phyloP scores from a whole-genome alignment of 2,888 invertebrate genomes.

The Ennomos fuscantarius region DNA sequence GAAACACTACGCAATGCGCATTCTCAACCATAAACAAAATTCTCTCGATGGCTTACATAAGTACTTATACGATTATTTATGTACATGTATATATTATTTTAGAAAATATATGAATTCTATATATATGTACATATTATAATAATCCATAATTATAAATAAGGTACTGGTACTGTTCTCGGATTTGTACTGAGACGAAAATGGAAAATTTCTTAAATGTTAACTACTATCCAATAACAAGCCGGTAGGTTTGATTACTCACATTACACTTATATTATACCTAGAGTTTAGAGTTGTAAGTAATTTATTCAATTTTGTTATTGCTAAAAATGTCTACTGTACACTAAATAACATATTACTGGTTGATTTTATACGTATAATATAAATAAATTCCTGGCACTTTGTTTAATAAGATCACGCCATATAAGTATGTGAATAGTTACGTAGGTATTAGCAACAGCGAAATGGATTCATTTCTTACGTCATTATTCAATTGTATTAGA shows the following conservation, averaged over 20 bases:
- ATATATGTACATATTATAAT: constrained; percentile 5
- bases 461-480: constrained; percentile 59
- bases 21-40: constrained; percentile 10
- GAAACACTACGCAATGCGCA: constrained; percentile 1
- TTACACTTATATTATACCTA: no score
- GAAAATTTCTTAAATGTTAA: constrained; percentile 17
- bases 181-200: constrained; percentile 11
- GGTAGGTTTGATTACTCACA: constrained; percentile 10
- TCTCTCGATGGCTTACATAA: constrained; percentile 21
- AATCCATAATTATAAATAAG: no score
- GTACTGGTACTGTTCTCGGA: constrained; percentile 7
- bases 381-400: constrained; percentile 14
- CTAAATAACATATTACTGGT: not conserved
- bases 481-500: constrained; percentile 65
- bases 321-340: no score
- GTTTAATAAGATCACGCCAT: constrained; percentile 22
- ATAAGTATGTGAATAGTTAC: constrained; percentile 1
- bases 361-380: constrained; percentile 8
- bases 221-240: constrained; percentile 10
- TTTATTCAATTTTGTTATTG: constrained; percentile 2
- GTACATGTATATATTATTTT: constrained; percentile 20
- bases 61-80: constrained; percentile 18
- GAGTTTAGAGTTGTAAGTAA: constrained; percentile 1
- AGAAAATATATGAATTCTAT: constrained; percentile 10
- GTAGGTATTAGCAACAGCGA: constrained; percentile 35